Conservation (phyloP, 2,113 vertebrate genomes). For the Protobothrops flavoviridis region DNA sequence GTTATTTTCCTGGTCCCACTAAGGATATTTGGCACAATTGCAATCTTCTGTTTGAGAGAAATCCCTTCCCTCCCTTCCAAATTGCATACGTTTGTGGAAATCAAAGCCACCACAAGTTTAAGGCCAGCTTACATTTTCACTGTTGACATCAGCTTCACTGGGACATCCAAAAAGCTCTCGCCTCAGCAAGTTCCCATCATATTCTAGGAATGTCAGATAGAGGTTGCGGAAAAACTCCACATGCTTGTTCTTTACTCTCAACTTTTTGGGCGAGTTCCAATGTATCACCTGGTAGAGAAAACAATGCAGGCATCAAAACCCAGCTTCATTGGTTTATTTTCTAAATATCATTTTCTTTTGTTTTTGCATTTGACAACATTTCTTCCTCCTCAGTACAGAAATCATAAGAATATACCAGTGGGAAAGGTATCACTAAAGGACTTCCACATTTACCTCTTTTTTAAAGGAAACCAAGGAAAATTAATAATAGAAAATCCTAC, state of each 20-base stretch:
- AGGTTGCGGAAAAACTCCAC: constrained; percentile 98
- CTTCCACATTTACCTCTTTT: background rate
- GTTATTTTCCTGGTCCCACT: background rate
- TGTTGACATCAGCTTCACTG: constrained; percentile 91
- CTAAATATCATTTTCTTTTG: background rate
- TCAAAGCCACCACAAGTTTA: background rate
- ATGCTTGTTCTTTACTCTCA: constrained; percentile 97
- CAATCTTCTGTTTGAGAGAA: background rate
- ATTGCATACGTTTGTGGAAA: fast-evolving
- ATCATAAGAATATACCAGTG: background rate
- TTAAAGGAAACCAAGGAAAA: background rate
- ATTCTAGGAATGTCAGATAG: constrained; percentile 97
- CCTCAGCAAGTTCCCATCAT: constrained; percentile 92
- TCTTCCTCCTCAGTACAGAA: background rate
- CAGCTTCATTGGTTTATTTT: background rate
- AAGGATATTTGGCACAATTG: background rate
- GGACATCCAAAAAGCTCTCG: constrained; percentile 95
- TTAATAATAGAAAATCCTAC: background rate
- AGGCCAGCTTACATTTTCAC: constrained; percentile 86
- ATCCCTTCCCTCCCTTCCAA: background rate
- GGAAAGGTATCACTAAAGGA: background rate
- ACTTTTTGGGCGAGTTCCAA: constrained; percentile 98
- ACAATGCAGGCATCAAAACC: constrained; percentile 44
- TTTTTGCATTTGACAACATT: background rate
- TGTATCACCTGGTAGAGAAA: constrained; percentile 88